These are phyloP conservation scores for Goniozus legneri DNA, from an alignment of 1,140 invertebrate genomes.

Conservation along the genomic window DNA sequence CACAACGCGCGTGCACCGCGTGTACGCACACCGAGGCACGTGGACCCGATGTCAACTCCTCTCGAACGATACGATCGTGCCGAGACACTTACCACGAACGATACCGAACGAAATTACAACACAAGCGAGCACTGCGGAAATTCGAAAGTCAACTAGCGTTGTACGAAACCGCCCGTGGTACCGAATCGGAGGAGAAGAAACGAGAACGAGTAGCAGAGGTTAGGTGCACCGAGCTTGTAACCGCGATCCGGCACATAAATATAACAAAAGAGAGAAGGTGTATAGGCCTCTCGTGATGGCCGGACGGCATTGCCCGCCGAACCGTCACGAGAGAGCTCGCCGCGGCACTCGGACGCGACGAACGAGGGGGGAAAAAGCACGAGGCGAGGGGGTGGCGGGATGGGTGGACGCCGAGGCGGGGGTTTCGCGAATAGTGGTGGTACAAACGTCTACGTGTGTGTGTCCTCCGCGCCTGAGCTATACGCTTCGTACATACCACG, in stretches of 20 bases:
- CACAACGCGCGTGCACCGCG: conserved; percentile 22
- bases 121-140: neutral
- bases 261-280: conserved; percentile 46
- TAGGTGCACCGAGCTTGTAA: too few relatives aligned
- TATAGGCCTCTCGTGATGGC: conserved; percentile 51
- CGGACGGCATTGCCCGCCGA: conserved; percentile 49
- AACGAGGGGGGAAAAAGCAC: conserved; percentile 31
- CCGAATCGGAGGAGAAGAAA: conserved; percentile 4
- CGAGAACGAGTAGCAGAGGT: conserved; percentile 1
- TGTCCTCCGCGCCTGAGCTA: conserved; percentile 19
- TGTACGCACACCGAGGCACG: conserved; percentile 22
- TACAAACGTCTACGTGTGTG: conserved; percentile 11
- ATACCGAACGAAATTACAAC: neutral
- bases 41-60: conserved; percentile 13
- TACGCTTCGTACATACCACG: conserved; percentile 47
- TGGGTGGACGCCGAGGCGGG: conserved; percentile 26
- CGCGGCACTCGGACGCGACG: conserved; percentile 5
- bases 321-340: conserved; percentile 44
- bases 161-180: conserved; percentile 3
- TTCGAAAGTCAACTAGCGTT: too few relatives aligned
- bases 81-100: too few relatives aligned
- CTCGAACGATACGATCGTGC: too few relatives aligned
- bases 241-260: conserved; percentile 52
- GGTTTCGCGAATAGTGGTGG: conserved; percentile 18
- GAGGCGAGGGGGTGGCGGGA: conserved; percentile 29